phyloP scores from a whole-genome alignment of 2,888 invertebrate species.

The Prosapia bicincta region DNA sequence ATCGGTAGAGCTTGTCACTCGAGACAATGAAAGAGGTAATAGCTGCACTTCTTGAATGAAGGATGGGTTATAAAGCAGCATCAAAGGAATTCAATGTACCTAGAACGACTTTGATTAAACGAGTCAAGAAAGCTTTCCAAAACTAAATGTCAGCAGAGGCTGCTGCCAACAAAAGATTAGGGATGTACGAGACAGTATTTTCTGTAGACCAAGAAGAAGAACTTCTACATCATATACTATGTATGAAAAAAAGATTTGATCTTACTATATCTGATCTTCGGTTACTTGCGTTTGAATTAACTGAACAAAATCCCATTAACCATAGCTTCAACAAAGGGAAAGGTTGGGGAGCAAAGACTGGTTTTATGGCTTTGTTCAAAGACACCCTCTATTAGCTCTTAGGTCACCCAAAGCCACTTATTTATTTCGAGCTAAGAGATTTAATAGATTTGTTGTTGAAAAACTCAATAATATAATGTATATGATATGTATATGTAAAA shows the following conservation, averaged over 20 bases:
- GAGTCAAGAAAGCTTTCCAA: neutral
- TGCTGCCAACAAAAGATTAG: too few relatives aligned
- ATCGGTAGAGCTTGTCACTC: constrained; percentile 15
- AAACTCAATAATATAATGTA: constrained; percentile 8
- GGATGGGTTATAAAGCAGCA: constrained; percentile 35
- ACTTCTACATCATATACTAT: constrained; percentile 19
- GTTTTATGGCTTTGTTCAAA: constrained; percentile 4
- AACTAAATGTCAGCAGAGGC: constrained; percentile 30
- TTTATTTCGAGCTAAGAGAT: constrained; percentile 15
- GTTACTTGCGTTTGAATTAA: constrained; percentile 12
- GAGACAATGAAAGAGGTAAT: constrained; percentile 19
- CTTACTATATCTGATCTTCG: constrained; percentile 13
- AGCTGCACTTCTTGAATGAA: constrained; percentile 22
- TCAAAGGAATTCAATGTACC: constrained; percentile 34
- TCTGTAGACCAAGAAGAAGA: constrained; percentile 36
- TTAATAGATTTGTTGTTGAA: constrained; percentile 9
- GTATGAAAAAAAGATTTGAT: constrained; percentile 18
- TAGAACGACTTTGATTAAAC: constrained; percentile 24
- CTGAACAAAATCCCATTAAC: constrained; percentile 33
- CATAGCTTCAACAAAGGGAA: constrained; percentile 40
- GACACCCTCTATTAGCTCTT: constrained; percentile 5
- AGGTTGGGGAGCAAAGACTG: constrained; percentile 17
- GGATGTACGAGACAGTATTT: too few relatives aligned
- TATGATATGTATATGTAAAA: constrained; percentile 29
- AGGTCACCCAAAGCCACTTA: constrained; percentile 19